phyloP scores from a whole-genome alignment of 2,888 invertebrate species.

The Maniola hyperantus region DNA sequence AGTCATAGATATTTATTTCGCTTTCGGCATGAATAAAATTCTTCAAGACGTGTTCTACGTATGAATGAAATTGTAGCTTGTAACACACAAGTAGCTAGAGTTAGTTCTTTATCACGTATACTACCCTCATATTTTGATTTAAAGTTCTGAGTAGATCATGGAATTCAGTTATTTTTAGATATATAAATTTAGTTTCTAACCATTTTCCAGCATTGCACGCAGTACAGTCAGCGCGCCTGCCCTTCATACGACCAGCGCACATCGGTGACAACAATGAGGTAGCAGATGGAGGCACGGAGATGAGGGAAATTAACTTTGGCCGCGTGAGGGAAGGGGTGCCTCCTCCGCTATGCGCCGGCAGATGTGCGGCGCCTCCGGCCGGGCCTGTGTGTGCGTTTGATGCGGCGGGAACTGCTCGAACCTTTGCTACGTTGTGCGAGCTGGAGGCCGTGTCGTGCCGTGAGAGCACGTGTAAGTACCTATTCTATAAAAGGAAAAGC shows the following conservation, averaged over 20 bases:
- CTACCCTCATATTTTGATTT: too few relatives aligned
- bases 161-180: too few relatives aligned
- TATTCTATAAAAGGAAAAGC: too few relatives aligned
- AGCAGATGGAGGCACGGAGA: slow-evolving; percentile 45
- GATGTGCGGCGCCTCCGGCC: slow-evolving; percentile 66
- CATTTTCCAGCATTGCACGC: slow-evolving; percentile 61
- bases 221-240: slow-evolving; percentile 61
- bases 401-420: slow-evolving; percentile 79
- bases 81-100: too few relatives aligned
- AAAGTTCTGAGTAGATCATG: too few relatives aligned
- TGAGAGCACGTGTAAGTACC: slow-evolving; percentile 82
- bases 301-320: slow-evolving; percentile 54
- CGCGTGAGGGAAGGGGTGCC: slow-evolving; percentile 71
- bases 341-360: slow-evolving; percentile 69
- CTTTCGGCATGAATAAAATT: too few relatives aligned
- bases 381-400: slow-evolving; percentile 84
- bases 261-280: slow-evolving; percentile 57
- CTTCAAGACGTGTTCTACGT: too few relatives aligned
- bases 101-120: too few relatives aligned
- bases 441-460: slow-evolving; percentile 81
- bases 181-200: not conserved
- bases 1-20: too few relatives aligned
- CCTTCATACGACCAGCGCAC: slow-evolving; percentile 57
- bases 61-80: too few relatives aligned
- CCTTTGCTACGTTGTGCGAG: slow-evolving; percentile 83